Evolutionary conservation across 23 tunicate species (phyloP), one percentile per base, ranked within the genome.

Genomic region (Corella eumyota): DNA sequence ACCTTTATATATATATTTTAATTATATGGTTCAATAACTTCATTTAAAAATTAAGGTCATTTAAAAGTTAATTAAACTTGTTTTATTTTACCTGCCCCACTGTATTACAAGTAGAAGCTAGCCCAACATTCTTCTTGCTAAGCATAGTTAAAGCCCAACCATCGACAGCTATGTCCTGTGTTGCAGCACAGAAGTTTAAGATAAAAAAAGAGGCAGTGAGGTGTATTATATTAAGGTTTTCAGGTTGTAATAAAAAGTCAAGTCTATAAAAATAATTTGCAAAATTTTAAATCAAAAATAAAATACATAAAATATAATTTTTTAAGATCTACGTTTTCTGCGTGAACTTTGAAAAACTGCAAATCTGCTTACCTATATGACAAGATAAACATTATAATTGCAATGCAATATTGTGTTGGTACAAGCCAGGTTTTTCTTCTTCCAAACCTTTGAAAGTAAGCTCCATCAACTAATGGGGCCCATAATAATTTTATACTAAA

Each of bases 91-190:
- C 96, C 88, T 88, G 97, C 2, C 97, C 97, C 38, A 90, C 97
- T 9, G 91, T 74, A 55, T 90, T 90, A 44, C 97, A 90, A 24
- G 97, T 90, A 63, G 97, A 90, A 40, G 97, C 97, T 5, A 90
- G 71, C 21, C 91, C 91, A 69, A 80, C 91, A 62, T 90, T 90
- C 50, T 75, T 65, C 35, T 81, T 72, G 21, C 91, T 80, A 49
- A 90, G 37, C 97, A 90, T 90, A 13, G 97, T 90, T 31, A 90
- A 58, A 20, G 97, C 97, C 97, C 97, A 90, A 19, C 97, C 97
- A 65, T 90, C 97, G 13, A 90, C 97, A 1, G 97, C 97, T 49
- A 90, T 90, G 49, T 90, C 97, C 65, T 90, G 97, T 1, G 97
- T 90, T 15, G 97, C 97, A 53, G 97, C 97, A 58, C 90, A 77